phyloP scores from a whole-genome alignment of 2,113 vertebrate species.

The Spizaetus ornatus region DNA sequence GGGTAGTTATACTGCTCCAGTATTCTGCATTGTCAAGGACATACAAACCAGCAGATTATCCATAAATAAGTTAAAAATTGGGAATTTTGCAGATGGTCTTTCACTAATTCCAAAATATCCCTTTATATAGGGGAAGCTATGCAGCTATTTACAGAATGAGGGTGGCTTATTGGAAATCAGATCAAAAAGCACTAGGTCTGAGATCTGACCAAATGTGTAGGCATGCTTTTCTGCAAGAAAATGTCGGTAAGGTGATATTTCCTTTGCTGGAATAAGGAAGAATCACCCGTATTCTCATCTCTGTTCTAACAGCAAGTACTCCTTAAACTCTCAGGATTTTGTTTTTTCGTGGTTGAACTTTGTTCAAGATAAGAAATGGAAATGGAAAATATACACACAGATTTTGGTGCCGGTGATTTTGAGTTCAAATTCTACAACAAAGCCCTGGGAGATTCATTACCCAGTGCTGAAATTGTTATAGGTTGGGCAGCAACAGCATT shows the following conservation, averaged over 20 bases:
- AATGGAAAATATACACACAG: background rate
- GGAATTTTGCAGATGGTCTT: background rate
- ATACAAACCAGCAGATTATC: background rate
- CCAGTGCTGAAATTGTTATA: background rate
- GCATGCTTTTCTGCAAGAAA: background rate
- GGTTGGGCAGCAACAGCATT: background rate
- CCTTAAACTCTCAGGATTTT: background rate
- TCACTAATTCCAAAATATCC: background rate
- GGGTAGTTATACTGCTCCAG: background rate
- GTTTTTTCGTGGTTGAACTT: background rate
- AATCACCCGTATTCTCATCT: background rate
- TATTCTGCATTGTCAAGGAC: background rate
- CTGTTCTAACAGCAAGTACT: background rate
- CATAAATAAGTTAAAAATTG: background rate
- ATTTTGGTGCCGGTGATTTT: background rate
- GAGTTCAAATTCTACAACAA: background rate
- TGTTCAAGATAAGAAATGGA: background rate
- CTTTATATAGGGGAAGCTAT: background rate
- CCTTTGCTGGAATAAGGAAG: background rate
- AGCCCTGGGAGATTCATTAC: background rate
- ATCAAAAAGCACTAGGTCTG: background rate
- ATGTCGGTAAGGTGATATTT: background rate
- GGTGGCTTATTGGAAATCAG: background rate
- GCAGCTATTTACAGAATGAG: background rate
- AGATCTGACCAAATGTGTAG: background rate